phyloP scores from a whole-genome alignment of 2,888 invertebrate species.

The Volucella inanis region DNA sequence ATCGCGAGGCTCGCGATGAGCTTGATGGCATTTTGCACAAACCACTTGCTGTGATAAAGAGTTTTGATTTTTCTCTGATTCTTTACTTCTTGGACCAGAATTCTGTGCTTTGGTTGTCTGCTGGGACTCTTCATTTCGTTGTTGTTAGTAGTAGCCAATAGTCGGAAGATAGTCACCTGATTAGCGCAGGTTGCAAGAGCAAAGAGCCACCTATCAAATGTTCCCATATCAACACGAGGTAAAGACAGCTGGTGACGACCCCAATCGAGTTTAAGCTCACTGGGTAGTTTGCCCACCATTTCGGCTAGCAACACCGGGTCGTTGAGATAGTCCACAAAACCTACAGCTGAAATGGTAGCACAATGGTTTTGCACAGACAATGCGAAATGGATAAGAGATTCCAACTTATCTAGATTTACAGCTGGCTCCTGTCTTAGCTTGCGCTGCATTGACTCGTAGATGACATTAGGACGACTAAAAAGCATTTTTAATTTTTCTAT shows the following conservation, averaged over 20 bases:
- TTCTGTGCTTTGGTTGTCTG: not conserved
- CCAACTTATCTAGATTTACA: too few relatives aligned
- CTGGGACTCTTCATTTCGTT: too few relatives aligned
- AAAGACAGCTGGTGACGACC: slow-evolving; percentile 28
- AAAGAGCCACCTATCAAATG: too few relatives aligned
- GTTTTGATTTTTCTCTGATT: not conserved
- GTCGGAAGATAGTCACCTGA: too few relatives aligned
- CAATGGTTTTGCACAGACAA: slow-evolving; percentile 55
- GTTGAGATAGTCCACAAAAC: slow-evolving; percentile 30
- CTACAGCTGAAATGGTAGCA: slow-evolving; percentile 40
- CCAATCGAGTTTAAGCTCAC: slow-evolving; percentile 53
- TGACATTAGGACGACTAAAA: slow-evolving; percentile 53
- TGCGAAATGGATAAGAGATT: too few relatives aligned
- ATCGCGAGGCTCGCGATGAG: slow-evolving; percentile 11
- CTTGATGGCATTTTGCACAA: slow-evolving; percentile 20
- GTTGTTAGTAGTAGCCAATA: too few relatives aligned
- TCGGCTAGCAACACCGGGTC: slow-evolving; percentile 59
- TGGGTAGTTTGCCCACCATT: slow-evolving; percentile 43
- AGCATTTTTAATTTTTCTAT: slow-evolving; percentile 57
- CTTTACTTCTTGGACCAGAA: not conserved
- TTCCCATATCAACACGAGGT: not conserved
- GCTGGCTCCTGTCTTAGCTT: too few relatives aligned
- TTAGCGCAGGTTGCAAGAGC: too few relatives aligned
- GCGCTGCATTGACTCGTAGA: slow-evolving; percentile 34
- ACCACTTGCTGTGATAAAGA: not conserved